These are phyloP conservation scores for Xenopus tropicalis DNA, from an alignment of 2,113 vertebrate species.

Conservation along the genomic window UCB_Xtro_10.0 CM004445.2:113257001-113257500, in stretches of 20 bases:
- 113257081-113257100: not conserved
- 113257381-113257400: conserved; percentile 60
- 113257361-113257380: conserved; percentile 54
- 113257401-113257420: conserved; percentile 58
- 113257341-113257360: conserved; percentile 36
- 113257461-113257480: conserved; percentile 61
- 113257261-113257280: conserved; percentile 45
- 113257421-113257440: conserved; percentile 60
- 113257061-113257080: too few species aligned
- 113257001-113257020: too few species aligned
- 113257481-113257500: conserved; percentile 56
- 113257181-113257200: conserved; percentile 42
- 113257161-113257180: conserved; percentile 33
- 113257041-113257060: not conserved
- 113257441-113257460: conserved; percentile 49
- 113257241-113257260: conserved; percentile 43
- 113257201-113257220: conserved; percentile 45
- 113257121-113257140: conserved; percentile 25
- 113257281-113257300: conserved; percentile 45
- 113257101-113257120: conserved; percentile 5
- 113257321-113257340: conserved; percentile 40
- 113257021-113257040: too few species aligned
- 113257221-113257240: conserved; percentile 46
- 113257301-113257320: conserved; percentile 44
- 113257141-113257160: conserved; percentile 21